These are phyloP conservation scores for Pseudochaenichthys georgianus DNA, from an alignment of 2,797 vertebrate species.

Conservation along the genomic window DNA sequence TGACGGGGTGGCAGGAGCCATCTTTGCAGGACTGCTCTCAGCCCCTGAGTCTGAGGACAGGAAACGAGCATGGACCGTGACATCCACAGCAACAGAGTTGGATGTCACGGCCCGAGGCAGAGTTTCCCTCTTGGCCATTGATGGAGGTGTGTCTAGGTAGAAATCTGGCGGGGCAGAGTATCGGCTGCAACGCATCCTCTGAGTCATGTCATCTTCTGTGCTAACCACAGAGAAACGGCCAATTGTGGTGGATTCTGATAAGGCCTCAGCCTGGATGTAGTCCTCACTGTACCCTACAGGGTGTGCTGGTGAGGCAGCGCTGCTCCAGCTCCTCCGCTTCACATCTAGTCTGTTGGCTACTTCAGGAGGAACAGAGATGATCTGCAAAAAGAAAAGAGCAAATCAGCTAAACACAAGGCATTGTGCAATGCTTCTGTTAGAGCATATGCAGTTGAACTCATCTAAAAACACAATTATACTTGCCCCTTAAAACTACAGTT, in stretches of 20 bases:
- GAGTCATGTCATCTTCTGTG: conserved; percentile 89
- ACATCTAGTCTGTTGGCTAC: conserved; percentile 77
- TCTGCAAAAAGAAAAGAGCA: conserved; percentile 64
- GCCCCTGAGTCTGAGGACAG: conserved; percentile 91
- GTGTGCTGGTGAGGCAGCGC: conserved; percentile 80
- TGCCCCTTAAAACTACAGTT: too few relatives aligned
- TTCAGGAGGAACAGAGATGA: conserved; percentile 81
- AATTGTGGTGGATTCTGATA: conserved; percentile 87
- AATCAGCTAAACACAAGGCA: background rate
- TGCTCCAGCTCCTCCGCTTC: conserved; percentile 85
- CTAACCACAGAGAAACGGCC: conserved; percentile 95
- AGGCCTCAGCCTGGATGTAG: conserved; percentile 47
- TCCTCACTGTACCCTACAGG: conserved; percentile 66
- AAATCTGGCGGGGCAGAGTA: conserved; percentile 96
- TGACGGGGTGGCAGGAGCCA: conserved; percentile 75
- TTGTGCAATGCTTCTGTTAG: background rate
- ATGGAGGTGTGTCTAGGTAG: conserved; percentile 91
- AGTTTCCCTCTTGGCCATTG: conserved; percentile 82
- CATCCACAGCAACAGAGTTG: conserved; percentile 88
- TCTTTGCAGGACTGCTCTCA: conserved; percentile 85
- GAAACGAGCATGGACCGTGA: conserved; percentile 86
- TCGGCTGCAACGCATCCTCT: conserved; percentile 87
- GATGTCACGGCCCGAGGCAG: conserved; percentile 87
- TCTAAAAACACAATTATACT: background rate
- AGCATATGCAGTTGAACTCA: conserved; percentile 7